Evolutionary conservation across 2,113 vertebrate species (phyloP).

Genomic region (Podocnemis expansa): DNA sequence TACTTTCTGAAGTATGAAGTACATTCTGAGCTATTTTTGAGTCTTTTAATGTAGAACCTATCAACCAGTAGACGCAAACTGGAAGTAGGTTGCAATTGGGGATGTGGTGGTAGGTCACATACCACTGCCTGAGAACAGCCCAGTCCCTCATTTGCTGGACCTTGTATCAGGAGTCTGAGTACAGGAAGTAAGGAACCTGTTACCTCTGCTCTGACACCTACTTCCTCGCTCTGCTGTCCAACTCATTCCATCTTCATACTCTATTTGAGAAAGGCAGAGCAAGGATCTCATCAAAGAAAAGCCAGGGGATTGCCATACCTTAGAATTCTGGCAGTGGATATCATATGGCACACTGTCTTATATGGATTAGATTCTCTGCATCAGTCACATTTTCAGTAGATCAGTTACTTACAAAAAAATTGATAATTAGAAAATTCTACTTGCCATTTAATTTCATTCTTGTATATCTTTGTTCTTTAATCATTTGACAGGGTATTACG

Average conservation of each 20-base stretch:
- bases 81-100: not conserved
- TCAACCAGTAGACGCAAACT: not conserved
- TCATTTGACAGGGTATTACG: conserved; percentile 2
- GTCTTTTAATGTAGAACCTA: not conserved
- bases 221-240: not conserved
- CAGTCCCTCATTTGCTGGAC: not conserved
- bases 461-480: conserved; percentile 42
- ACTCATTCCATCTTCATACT: not conserved
- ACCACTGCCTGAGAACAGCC: not conserved
- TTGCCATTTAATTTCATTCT: conserved; percentile 49
- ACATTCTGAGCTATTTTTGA: not conserved
- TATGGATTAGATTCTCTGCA: not conserved
- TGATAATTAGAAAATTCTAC: conserved; percentile 32
- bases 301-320: not conserved
- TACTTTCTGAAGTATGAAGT: not conserved
- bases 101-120: not conserved
- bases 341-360: not conserved
- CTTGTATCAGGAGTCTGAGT: not conserved
- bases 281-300: not conserved
- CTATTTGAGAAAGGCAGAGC: not conserved
- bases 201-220: not conserved
- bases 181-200: not conserved
- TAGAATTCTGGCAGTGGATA: not conserved
- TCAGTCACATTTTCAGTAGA: conserved; percentile 6
- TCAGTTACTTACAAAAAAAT: conserved; percentile 24